These are phyloP conservation scores for Mesocentrotus franciscanus DNA, from an alignment of 53 echinoderm and acorn worm genomes.

Conservation along the genomic window DNA sequence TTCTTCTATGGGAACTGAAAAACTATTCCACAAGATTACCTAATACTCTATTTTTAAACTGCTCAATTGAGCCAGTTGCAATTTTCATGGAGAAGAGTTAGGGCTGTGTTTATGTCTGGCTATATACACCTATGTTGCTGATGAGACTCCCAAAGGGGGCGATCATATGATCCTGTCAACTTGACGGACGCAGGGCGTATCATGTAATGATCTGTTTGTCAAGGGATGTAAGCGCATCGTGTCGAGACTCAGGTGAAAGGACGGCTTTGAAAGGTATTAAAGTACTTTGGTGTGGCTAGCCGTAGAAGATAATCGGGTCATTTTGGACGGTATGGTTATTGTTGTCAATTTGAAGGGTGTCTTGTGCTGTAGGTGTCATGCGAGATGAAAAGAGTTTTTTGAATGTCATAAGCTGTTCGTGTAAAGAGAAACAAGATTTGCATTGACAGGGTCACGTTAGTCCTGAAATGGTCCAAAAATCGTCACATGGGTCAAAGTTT, in stretches of 20 bases:
- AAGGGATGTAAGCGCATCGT: conserved; percentile 46
- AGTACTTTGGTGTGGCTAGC: conserved; percentile 37
- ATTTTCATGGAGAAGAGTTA: not conserved
- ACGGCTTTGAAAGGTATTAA: conserved; percentile 2
- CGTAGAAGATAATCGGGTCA: not conserved
- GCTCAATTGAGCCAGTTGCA: not conserved
- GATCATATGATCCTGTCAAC: conserved; percentile 23
- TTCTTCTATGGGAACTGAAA: not conserved
- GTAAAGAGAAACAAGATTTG: not conserved
- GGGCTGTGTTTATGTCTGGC: conserved; percentile 19
- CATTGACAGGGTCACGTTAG: not conserved
- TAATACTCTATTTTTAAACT: not conserved
- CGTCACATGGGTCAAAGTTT: not conserved
- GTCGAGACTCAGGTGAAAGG: conserved; percentile 44
- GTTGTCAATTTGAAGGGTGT: conserved; percentile 17
- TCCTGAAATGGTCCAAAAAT: not conserved
- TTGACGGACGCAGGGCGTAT: conserved; percentile 10
- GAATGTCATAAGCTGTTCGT: not conserved
- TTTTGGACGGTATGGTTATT: not conserved
- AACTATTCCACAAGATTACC: not conserved
- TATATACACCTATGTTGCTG: conserved; percentile 14
- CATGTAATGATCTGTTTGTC: conserved; percentile 33
- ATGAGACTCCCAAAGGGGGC: conserved; percentile 10
- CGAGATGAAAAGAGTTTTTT: conserved; percentile 21
- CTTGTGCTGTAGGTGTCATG: not conserved